Evolutionary conservation across 2,113 vertebrate genomes (phyloP).

Genomic region (Crotalus helleri): DNA sequence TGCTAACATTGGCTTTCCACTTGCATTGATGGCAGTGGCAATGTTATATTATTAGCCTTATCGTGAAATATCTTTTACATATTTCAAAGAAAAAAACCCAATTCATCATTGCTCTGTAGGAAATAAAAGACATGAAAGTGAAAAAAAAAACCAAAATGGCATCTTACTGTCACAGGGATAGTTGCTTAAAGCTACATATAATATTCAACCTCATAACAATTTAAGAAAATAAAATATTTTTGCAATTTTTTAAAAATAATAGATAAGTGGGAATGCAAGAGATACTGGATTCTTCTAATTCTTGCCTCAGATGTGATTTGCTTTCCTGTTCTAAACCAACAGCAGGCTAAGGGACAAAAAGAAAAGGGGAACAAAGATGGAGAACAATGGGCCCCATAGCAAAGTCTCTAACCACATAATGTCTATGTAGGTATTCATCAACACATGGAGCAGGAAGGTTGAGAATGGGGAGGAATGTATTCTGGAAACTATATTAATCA

Average conservation of each 20-base stretch:
- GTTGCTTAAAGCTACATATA: slow-evolving; percentile 54
- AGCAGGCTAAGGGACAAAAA: slow-evolving; percentile 20
- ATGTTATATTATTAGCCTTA: slow-evolving; percentile 13
- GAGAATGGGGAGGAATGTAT: slow-evolving; percentile 29
- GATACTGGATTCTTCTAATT: slow-evolving; percentile 3
- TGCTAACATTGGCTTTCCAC: slow-evolving; percentile 23
- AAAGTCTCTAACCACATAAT: neutral
- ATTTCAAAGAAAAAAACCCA: slow-evolving; percentile 5
- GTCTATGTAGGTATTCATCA: slow-evolving; percentile 27
- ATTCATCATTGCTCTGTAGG: slow-evolving; percentile 7
- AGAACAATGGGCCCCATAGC: slow-evolving; percentile 2
- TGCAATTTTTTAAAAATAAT: slow-evolving; percentile 32
- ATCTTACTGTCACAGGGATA: slow-evolving; percentile 32
- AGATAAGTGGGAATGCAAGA: slow-evolving; percentile 13
- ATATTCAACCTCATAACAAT: slow-evolving; percentile 48
- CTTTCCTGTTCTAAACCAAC: slow-evolving; percentile 10
- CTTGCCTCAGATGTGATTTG: neutral
- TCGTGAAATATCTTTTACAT: neutral
- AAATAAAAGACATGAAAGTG: slow-evolving; percentile 21
- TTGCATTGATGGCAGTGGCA: slow-evolving; percentile 26
- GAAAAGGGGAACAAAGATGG: slow-evolving; percentile 13
- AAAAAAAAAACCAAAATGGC: slow-evolving; percentile 34
- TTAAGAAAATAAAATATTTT: slow-evolving; percentile 41
- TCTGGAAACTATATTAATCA: slow-evolving; percentile 27
- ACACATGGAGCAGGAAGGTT: slow-evolving; percentile 40